These are phyloP conservation scores for Drosophila nannoptera DNA, from an alignment of 1,140 invertebrate species.

Conservation along the genomic window DNA sequence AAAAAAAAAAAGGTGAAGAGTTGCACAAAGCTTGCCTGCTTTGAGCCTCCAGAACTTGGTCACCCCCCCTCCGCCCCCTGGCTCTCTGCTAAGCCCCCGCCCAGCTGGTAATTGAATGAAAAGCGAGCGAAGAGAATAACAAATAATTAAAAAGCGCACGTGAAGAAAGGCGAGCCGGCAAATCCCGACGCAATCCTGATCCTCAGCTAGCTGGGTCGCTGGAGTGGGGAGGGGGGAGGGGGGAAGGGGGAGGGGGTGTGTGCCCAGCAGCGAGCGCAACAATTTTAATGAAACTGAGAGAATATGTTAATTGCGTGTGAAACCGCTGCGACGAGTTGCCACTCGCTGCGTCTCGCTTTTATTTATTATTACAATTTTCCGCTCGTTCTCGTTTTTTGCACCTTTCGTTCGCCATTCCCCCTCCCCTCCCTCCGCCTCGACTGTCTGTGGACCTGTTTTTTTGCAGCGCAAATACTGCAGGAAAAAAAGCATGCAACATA, in stretches of 20 bases:
- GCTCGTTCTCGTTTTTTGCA: slow-evolving; percentile 11
- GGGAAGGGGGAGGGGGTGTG: not conserved
- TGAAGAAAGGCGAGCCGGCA: slow-evolving; percentile 35
- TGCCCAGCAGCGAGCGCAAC: slow-evolving; percentile 56
- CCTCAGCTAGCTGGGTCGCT: not conserved
- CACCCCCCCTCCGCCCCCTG: not conserved
- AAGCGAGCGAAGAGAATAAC: slow-evolving; percentile 46
- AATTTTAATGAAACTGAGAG: slow-evolving; percentile 74
- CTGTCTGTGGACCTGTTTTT: too few species aligned
- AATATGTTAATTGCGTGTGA: slow-evolving; percentile 77
- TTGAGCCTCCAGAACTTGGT: too few species aligned
- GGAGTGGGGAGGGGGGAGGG: not conserved
- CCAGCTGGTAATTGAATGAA: slow-evolving; percentile 68
- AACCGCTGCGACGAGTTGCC: slow-evolving; percentile 68
- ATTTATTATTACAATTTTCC: slow-evolving; percentile 71
- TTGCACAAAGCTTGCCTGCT: too few species aligned
- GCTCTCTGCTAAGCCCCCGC: not conserved
- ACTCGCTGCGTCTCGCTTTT: slow-evolving; percentile 56
- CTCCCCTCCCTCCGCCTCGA: too few species aligned
- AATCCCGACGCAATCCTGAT: slow-evolving; percentile 15
- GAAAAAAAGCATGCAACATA: slow-evolving; percentile 6
- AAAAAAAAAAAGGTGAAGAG: too few species aligned
- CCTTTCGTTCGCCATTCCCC: not conserved
- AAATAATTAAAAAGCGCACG: slow-evolving; percentile 43
- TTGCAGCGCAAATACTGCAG: slow-evolving; percentile 36